Base-by-base conservation (phyloP, 2,797 vertebrate genomes). In the Schizopygopsis malacanthus region DNA sequence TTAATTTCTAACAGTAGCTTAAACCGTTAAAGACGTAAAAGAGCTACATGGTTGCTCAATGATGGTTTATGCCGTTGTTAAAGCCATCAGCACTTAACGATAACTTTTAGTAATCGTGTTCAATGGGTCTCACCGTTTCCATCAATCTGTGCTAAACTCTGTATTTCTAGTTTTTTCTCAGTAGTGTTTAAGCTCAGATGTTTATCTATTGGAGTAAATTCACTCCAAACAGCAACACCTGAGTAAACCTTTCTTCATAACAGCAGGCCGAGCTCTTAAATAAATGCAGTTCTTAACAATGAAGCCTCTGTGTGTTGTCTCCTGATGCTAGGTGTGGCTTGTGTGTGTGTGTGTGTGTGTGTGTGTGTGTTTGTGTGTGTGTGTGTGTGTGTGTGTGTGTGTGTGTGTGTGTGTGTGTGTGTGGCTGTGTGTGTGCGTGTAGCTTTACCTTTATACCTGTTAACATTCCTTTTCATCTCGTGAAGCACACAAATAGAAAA, bases 291-390 rank as follows among this genome's bases (percentile, higher is more conserved):
- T 18, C 20, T 76, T 8, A 39, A 77, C 20, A 56, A 56, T 39
- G 33, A 77, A n/a, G 20, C 52, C 54, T 39, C 20, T 77, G 18
- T 76, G n/a, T 50, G 52, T 41, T 52, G 75, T 77, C n/a, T 56
- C 1, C 12, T 33, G 16, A 77, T 15, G 33, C 12, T 59, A 13
- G 75, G 75, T 39, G 75, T 39, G 75, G 0, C 52, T 77, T 59
- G 12, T 33, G 28, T 28, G 28, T 33, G 28, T 33, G 28, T 33
- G 28, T 2, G 28, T 33, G 28, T 33, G 28, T 33, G 28, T 33
- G 28, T 33, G 28, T 33, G 28, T 11, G 69, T 43, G 63, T 65
- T 13, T 41, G 37, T 47, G n/a, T 43, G 39, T 43, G 33, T 0
- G 69, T 43, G 63, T 65, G 45, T 22, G 37, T 47, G n/a, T n/a